These are phyloP conservation scores for Tineola bisselliella DNA, from an alignment of 2,888 invertebrate species.

Conservation along the genomic window DNA sequence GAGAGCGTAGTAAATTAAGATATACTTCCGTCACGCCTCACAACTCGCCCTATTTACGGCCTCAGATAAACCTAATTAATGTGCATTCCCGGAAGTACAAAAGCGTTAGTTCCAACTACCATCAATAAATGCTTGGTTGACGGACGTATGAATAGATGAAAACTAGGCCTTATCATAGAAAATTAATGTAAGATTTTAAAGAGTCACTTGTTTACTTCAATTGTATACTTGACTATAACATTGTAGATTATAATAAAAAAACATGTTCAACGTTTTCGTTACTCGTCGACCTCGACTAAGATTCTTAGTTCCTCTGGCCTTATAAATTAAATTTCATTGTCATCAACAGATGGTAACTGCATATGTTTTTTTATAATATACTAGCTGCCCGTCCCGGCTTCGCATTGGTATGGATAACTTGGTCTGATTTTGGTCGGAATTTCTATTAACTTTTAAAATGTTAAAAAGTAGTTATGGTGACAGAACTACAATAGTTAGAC, in stretches of 20 bases:
- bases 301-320: constrained; percentile 4
- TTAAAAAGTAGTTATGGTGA: too few species aligned
- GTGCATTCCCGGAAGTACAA: constrained; percentile 18
- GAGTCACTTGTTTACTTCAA: too few species aligned
- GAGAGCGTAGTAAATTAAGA: background rate
- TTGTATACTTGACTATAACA: background rate
- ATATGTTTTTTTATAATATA: too few species aligned
- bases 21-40: constrained; percentile 17
- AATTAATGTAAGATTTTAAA: too few species aligned
- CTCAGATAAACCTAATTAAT: constrained; percentile 27
- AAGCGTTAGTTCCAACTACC: constrained; percentile 16
- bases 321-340: constrained; percentile 11
- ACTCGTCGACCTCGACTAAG: constrained; percentile 10
- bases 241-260: background rate
- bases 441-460: too few species aligned
- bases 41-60: constrained; percentile 15
- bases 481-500: too few species aligned
- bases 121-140: constrained; percentile 21
- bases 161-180: background rate
- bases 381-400: too few species aligned
- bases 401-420: too few species aligned
- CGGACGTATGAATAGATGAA: constrained; percentile 19
- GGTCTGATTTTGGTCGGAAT: too few species aligned
- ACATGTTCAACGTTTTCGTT: background rate
- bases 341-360: constrained; percentile 4